Conservation (phyloP, 2,888 invertebrate species). For the Epirrhoe tristata region DNA sequence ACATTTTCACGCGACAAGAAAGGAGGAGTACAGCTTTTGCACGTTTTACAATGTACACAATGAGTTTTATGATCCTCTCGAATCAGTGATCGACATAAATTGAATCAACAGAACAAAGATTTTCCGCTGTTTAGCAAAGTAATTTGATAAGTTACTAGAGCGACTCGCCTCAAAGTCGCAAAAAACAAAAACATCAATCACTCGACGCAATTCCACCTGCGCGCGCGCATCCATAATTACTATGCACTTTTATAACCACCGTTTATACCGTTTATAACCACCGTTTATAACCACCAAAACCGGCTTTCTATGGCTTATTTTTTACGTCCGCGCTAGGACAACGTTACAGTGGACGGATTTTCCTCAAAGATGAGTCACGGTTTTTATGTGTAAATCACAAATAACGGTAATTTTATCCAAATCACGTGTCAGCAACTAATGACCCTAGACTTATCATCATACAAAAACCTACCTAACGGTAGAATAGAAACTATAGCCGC, state of each 20-base stretch:
- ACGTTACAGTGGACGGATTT: background rate
- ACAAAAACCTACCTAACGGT: too few relatives aligned
- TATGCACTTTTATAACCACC: background rate
- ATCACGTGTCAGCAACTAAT: too few relatives aligned
- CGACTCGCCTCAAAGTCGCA: slow-evolving; percentile 13
- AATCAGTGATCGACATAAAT: slow-evolving; percentile 3
- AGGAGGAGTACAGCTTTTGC: background rate
- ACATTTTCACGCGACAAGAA: background rate
- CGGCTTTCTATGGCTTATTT: background rate
- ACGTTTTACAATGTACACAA: background rate
- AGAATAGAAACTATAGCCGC: too few relatives aligned
- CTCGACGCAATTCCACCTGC: background rate
- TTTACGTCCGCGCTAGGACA: background rate
- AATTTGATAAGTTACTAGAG: slow-evolving; percentile 29
- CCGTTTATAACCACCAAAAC: background rate
- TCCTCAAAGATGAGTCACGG: background rate
- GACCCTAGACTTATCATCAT: too few relatives aligned
- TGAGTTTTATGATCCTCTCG: background rate
- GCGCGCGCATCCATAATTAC: background rate
- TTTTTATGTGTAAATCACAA: background rate
- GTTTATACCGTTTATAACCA: background rate
- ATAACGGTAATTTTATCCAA: background rate
- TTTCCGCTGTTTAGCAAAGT: slow-evolving; percentile 20
- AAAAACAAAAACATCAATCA: slow-evolving; percentile 14
- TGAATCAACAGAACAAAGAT: slow-evolving; percentile 10